Conservation (phyloP, 92 coral and sea anemone genomes). For the Montipora capitata region DNA sequence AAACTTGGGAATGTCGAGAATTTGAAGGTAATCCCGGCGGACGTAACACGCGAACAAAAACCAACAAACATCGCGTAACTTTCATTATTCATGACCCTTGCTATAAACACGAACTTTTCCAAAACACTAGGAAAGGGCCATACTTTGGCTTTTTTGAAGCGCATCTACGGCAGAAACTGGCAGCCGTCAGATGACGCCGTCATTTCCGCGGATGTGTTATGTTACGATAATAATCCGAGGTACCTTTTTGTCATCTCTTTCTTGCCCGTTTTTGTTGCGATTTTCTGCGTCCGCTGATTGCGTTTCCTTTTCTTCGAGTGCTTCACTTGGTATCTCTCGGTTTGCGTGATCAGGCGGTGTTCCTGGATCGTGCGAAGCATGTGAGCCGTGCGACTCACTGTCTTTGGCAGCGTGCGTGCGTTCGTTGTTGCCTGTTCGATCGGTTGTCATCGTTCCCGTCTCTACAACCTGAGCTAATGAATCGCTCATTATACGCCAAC, state of each 20-base stretch:
- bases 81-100: constrained; percentile 91
- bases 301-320: constrained; percentile 54
- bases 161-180: constrained; percentile 1
- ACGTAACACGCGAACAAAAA: constrained; percentile 81
- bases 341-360: constrained; percentile 59
- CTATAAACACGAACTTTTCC: constrained; percentile 58
- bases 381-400: constrained; percentile 76
- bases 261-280: constrained; percentile 80
- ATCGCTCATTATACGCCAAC: constrained; percentile 97
- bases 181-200: constrained; percentile 35
- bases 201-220: constrained; percentile 22
- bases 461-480: constrained; percentile 83
- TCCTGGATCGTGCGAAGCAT: constrained; percentile 62
- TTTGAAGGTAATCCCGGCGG: constrained; percentile 57
- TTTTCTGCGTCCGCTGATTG: constrained; percentile 64
- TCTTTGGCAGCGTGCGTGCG: constrained; percentile 56
- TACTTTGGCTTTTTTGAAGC: constrained; percentile 39
- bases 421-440: constrained; percentile 75
- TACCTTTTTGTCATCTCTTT: constrained; percentile 89
- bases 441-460: constrained; percentile 92
- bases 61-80: constrained; percentile 68
- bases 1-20: constrained; percentile 91
- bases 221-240: constrained; percentile 38
- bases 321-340: constrained; percentile 63
- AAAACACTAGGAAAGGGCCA: constrained; percentile 34